Conservation (phyloP, 2,888 invertebrate genomes). For the Tipula unca region DNA sequence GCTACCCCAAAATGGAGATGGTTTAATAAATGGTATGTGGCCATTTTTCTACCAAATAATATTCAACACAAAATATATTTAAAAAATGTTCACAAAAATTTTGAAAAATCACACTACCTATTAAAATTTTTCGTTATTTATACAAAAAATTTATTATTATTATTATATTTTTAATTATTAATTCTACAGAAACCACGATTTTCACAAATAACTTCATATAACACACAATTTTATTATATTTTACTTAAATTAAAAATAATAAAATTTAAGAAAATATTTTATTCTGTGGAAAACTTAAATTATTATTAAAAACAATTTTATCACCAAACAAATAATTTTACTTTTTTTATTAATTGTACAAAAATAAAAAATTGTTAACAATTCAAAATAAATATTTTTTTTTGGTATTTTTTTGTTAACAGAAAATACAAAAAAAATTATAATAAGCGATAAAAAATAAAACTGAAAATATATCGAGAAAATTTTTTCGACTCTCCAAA, state of each 20-base stretch:
- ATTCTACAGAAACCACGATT: neutral
- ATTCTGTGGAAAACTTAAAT: neutral
- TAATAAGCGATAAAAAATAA: constrained; percentile 8
- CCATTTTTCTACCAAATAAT: neutral
- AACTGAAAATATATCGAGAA: neutral
- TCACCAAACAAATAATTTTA: constrained; percentile 10
- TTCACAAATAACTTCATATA: neutral
- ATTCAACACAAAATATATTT: neutral
- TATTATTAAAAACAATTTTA: neutral
- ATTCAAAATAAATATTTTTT: neutral
- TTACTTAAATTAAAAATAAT: neutral
- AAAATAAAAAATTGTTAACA: neutral
- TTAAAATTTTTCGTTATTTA: neutral
- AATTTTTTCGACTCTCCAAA: neutral
- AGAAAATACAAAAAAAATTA: constrained; percentile 8
- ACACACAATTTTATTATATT: neutral
- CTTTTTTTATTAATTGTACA: neutral
- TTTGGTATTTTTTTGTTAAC: constrained; percentile 8
- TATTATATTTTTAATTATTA: neutral
- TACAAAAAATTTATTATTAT: neutral
- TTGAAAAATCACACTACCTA: neutral
- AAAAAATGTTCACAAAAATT: neutral
- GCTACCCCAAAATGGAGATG: neutral
- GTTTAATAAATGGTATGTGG: neutral
- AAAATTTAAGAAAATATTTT: neutral